A percentile compares a stretch with the other conserved stretches of the same genome.
Evolutionary conservation across 1,140 invertebrate species (phyloP).

Genomic region (Drosophila sp.): DNA sequence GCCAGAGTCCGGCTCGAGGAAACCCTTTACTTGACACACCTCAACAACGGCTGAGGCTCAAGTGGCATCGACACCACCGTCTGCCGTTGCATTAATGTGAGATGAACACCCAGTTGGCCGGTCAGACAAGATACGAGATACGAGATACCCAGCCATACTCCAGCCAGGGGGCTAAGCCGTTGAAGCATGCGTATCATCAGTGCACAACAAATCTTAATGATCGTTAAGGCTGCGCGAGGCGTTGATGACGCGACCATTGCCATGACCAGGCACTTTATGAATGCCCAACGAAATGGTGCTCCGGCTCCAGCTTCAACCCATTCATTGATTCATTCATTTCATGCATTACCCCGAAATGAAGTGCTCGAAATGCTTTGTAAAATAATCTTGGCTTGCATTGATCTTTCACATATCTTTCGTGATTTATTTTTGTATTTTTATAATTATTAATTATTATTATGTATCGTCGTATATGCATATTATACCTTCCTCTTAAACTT

Average conservation of each 20-base stretch:
- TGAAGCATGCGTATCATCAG: constrained; percentile 77
- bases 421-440: constrained; percentile 49
- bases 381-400: constrained; percentile 50
- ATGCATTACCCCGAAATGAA: constrained; percentile 69
- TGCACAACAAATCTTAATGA: constrained; percentile 79
- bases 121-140: constrained; percentile 35
- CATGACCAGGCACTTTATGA: constrained; percentile 68
- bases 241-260: constrained; percentile 62
- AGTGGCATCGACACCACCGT: constrained; percentile 61
- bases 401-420: constrained; percentile 26
- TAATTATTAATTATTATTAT: constrained; percentile 58
- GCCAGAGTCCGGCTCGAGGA: constrained; percentile 65
- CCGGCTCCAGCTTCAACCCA: constrained; percentile 36
- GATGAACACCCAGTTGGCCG: constrained; percentile 68
- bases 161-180: constrained; percentile 59
- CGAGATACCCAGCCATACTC: constrained; percentile 55
- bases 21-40: constrained; percentile 81
- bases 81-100: constrained; percentile 75
- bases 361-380: constrained; percentile 66
- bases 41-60: constrained; percentile 64
- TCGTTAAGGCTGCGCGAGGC: constrained; percentile 61
- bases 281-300: constrained; percentile 39
- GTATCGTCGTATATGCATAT: constrained; percentile 62
- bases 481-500: constrained; percentile 64
- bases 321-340: constrained; percentile 80